These are phyloP conservation scores for Adrianichthys oophorus DNA, from an alignment of 2,797 vertebrate genomes.

Conservation along the genomic window DNA sequence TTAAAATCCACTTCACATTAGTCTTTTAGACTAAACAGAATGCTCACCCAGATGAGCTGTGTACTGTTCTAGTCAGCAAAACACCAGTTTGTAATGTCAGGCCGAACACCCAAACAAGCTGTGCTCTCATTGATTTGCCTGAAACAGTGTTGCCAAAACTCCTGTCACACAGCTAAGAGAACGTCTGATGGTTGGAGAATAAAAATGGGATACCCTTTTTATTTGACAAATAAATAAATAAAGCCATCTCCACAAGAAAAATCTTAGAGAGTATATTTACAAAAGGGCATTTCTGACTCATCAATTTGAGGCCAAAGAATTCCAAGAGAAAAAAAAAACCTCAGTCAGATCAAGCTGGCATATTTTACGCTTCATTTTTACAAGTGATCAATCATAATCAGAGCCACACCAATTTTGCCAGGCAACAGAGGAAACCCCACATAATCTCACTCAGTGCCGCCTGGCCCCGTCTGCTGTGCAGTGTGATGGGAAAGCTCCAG, in stretches of 20 bases:
- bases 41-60: conserved; percentile 8
- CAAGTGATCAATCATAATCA: conserved; percentile 55
- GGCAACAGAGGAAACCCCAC: conserved; percentile 55
- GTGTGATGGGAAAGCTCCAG: not conserved
- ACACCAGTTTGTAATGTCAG: conserved; percentile 15
- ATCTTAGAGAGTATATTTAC: no score
- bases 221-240: not conserved
- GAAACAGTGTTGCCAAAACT: conserved; percentile 5
- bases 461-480: conserved; percentile 24
- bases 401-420: conserved; percentile 50
- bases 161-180: conserved; percentile 5
- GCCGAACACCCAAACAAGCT: conserved; percentile 18
- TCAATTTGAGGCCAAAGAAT: conserved; percentile 18
- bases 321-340: conserved; percentile 3
- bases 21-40: no score
- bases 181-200: not conserved
- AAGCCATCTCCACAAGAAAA: not conserved
- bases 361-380: conserved; percentile 35
- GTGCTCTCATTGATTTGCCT: conserved; percentile 23
- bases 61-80: conserved; percentile 7
- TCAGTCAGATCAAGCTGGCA: conserved; percentile 30
- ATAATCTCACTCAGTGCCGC: conserved; percentile 36
- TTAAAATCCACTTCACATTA: no score
- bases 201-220: not conserved
- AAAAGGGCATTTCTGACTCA: not conserved